phyloP scores from a whole-genome alignment of 2,113 vertebrate species.

The Anhinga rufa region DNA sequence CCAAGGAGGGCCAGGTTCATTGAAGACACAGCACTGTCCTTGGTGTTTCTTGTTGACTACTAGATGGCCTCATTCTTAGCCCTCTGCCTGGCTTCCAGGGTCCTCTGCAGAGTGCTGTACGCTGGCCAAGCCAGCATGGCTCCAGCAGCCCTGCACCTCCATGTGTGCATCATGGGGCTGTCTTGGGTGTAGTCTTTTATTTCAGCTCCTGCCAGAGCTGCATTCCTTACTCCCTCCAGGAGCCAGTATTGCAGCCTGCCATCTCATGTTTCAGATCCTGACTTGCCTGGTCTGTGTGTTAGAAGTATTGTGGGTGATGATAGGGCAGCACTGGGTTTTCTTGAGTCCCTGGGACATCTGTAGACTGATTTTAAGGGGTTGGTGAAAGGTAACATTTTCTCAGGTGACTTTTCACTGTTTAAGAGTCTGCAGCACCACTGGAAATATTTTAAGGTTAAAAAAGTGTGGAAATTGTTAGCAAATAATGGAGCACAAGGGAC shows the following conservation, averaged over 20 bases:
- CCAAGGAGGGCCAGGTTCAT: neutral
- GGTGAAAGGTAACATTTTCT: neutral
- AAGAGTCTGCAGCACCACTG: neutral
- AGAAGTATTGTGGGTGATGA: neutral
- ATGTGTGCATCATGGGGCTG: neutral
- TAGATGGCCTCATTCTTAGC: neutral
- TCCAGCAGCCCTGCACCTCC: neutral
- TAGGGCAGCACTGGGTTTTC: neutral
- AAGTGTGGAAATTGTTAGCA: neutral
- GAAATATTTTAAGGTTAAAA: neutral
- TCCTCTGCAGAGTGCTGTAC: neutral
- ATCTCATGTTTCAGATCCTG: neutral
- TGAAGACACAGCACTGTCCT: neutral
- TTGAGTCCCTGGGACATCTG: neutral
- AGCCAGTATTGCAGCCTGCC: neutral
- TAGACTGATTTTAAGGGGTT: neutral
- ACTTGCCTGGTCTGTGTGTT: neutral
- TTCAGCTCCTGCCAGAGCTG: neutral
- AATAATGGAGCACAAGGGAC: neutral
- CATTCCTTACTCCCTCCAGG: neutral
- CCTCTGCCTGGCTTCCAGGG: neutral
- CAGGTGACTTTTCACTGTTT: neutral
- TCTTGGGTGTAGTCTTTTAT: neutral
- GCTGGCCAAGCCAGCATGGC: neutral
- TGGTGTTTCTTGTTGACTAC: neutral